Percentiles rank a stretch among this genome's conserved stretches.
Evolutionary conservation across 2,797 vertebrate genomes (phyloP).

Genomic region (Chanos chanos): DNA sequence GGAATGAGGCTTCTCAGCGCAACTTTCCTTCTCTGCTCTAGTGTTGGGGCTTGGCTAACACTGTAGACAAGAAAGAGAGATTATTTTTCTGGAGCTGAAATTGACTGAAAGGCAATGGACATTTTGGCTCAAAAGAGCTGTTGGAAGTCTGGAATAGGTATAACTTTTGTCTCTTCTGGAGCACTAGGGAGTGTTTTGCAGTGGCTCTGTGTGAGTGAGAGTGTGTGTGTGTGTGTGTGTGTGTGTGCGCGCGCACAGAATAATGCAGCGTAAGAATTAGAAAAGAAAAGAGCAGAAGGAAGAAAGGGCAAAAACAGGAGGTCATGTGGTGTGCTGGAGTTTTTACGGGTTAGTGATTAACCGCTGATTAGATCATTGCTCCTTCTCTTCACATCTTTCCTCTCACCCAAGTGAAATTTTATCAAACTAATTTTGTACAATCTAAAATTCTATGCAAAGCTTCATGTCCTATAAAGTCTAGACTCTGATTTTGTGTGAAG

Average conservation of each 20-base stretch:
- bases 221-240: constrained; percentile 9
- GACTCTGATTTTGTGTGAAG: no score
- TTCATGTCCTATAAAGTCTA: no score
- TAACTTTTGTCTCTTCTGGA: constrained; percentile 46
- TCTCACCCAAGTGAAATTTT: background rate
- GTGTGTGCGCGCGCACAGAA: constrained; percentile 31
- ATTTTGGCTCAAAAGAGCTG: constrained; percentile 11
- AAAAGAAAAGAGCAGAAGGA: constrained; percentile 35
- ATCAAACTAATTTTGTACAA: no score
- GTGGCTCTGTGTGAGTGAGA: constrained; percentile 34
- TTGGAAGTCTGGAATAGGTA: constrained; percentile 40
- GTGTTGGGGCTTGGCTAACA: constrained; percentile 33
- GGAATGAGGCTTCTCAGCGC: constrained; percentile 58
- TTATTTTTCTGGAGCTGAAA: background rate
- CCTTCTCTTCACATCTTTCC: constrained; percentile 28
- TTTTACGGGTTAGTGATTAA: constrained; percentile 59
- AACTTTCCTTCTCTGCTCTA: constrained; percentile 60
- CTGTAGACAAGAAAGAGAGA: constrained; percentile 22
- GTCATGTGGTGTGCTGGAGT: constrained; percentile 38
- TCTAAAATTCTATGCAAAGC: no score
- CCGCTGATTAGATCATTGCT: constrained; percentile 60
- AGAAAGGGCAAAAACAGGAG: constrained; percentile 22
- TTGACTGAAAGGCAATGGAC: constrained; percentile 16
- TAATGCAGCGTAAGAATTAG: constrained; percentile 23
- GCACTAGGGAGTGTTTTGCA: constrained; percentile 51